These are phyloP conservation scores for Eulemur coronatus DNA, from an alignment of 2,797 vertebrate genomes.

Conservation along the genomic window DNA sequence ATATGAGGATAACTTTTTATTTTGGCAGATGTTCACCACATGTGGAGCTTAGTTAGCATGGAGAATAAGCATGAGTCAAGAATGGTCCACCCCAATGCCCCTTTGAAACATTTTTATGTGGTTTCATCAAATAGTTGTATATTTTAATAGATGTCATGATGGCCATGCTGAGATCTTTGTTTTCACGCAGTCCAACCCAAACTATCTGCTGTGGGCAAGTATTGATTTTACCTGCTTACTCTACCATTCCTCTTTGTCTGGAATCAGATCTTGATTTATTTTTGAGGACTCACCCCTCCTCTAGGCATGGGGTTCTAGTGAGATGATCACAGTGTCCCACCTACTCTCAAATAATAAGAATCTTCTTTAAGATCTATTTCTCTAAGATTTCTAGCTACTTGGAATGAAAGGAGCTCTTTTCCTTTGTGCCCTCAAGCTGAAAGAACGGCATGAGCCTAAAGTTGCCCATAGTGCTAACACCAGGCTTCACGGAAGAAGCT, in stretches of 20 bases:
- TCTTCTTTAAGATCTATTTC: not conserved
- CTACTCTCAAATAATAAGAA: not conserved
- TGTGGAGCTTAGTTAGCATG: slow-evolving; percentile 75
- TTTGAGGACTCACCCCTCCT: not conserved
- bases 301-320: not conserved
- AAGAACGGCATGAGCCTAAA: not conserved
- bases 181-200: slow-evolving; percentile 52
- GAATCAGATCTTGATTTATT: slow-evolving; percentile 35
- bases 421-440: not conserved
- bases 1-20: slow-evolving; percentile 70
- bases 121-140: slow-evolving; percentile 44
- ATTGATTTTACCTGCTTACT: not conserved
- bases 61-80: slow-evolving; percentile 78
- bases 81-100: slow-evolving; percentile 62
- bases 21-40: slow-evolving; percentile 83
- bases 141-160: slow-evolving; percentile 67
- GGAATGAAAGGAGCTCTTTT: not conserved
- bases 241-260: not conserved
- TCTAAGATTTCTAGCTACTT: not conserved
- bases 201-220: not conserved
- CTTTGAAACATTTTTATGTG: slow-evolving; percentile 69
- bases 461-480: not conserved
- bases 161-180: slow-evolving; percentile 41
- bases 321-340: not conserved
- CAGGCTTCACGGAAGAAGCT: not conserved